Evolutionary conservation across 2,888 invertebrate genomes (phyloP).

Genomic region (Stenichneumon culpator): DNA sequence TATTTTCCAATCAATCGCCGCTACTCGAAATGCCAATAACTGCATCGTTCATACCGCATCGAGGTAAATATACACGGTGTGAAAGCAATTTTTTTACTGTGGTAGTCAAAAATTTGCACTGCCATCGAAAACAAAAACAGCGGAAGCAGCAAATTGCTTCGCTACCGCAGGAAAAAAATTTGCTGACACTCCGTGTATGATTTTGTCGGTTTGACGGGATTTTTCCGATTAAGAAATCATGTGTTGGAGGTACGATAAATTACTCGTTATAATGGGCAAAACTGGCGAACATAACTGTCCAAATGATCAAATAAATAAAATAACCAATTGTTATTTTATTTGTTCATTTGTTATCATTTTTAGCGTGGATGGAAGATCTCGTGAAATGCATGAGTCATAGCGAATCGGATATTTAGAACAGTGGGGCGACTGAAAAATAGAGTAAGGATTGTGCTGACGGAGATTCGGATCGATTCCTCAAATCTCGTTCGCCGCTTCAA

Average conservation of each 20-base stretch:
- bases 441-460: conserved; percentile 28
- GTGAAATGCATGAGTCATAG: neutral
- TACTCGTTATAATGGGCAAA: too few relatives aligned
- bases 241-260: too few relatives aligned
- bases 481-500: conserved; percentile 47
- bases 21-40: neutral
- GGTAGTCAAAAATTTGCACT: neutral
- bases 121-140: neutral
- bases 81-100: too few relatives aligned
- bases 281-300: neutral
- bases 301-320: neutral
- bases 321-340: neutral
- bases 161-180: too few relatives aligned
- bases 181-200: too few relatives aligned
- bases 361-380: neutral
- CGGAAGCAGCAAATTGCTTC: too few relatives aligned
- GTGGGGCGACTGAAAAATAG: neutral
- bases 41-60: neutral
- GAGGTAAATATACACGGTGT: too few relatives aligned
- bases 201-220: too few relatives aligned
- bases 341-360: neutral
- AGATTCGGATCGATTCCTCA: conserved; percentile 51
- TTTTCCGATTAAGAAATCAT: too few relatives aligned
- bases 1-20: neutral
- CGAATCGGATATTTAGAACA: neutral